Evolutionary conservation across 2,797 vertebrate species (phyloP).

Genomic region (Coilia nasus): DNA sequence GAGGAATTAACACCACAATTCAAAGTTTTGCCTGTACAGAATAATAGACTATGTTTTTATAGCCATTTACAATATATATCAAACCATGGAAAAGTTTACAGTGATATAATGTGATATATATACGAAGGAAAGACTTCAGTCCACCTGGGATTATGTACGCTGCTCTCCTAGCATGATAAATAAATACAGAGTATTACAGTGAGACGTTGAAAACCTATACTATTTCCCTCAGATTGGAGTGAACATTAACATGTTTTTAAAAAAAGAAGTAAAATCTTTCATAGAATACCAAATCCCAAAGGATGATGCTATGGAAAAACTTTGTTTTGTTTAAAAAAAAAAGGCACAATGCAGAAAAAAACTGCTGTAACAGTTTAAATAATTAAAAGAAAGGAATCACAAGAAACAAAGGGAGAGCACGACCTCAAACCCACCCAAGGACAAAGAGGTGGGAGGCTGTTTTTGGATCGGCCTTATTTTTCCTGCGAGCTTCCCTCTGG

Average conservation of each 20-base stretch:
- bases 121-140: neutral
- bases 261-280: neutral
- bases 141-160: neutral
- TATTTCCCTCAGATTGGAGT: slow-evolving; percentile 10
- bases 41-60: neutral
- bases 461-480: neutral
- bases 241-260: neutral
- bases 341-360: neutral
- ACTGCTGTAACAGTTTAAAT: neutral
- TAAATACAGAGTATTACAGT: neutral
- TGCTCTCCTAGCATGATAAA: slow-evolving; percentile 7
- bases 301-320: neutral
- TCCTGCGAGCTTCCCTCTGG: neutral
- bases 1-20: slow-evolving; percentile 12
- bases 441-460: slow-evolving; percentile 7
- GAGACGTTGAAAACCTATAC: neutral
- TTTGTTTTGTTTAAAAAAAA: neutral
- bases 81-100: neutral
- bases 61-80: neutral
- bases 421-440: slow-evolving; percentile 13
- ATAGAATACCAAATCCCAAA: neutral
- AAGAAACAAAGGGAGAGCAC: neutral
- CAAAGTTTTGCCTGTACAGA: neutral
- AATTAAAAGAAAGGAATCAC: neutral
- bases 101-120: neutral